Percentiles rank a stretch among this genome's conserved stretches.
These are phyloP conservation scores for Drosophila gaucha DNA, from an alignment of 2,888 invertebrate species.

Conservation along the genomic window DNA sequence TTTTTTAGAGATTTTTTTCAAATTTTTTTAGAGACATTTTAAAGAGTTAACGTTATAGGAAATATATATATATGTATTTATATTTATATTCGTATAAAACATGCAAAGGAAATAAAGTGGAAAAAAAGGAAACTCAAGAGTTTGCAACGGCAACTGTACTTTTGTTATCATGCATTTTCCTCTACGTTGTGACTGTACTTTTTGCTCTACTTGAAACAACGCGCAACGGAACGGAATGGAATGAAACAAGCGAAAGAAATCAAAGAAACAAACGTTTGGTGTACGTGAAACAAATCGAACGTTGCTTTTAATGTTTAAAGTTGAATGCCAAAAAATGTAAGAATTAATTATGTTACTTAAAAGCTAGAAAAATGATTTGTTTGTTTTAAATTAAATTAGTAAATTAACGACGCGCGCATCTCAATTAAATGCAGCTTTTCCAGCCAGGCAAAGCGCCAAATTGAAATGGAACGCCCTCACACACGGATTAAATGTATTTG, in stretches of 20 bases:
- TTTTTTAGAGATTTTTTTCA: constrained; percentile 25
- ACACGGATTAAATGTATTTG: constrained; percentile 8
- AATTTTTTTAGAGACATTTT: neutral
- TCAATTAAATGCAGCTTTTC: constrained; percentile 74
- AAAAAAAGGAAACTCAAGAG: constrained; percentile 15
- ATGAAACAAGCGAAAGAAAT: constrained; percentile 44
- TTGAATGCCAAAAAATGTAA: constrained; percentile 30
- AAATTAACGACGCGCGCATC: constrained; percentile 40
- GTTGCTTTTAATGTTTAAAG: constrained; percentile 55
- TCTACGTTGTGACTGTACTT: constrained; percentile 63
- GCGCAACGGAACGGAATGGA: constrained; percentile 41
- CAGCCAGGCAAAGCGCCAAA: constrained; percentile 72
- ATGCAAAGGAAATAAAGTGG: constrained; percentile 21
- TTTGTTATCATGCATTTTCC: constrained; percentile 42
- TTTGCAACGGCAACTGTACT: constrained; percentile 36
- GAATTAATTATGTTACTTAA: constrained; percentile 58
- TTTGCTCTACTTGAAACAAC: constrained; percentile 17
- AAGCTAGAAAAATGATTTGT: constrained; percentile 37
- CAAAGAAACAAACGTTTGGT: constrained; percentile 18
- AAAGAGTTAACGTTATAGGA: neutral
- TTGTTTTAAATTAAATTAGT: constrained; percentile 10
- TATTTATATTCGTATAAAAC: too few relatives aligned
- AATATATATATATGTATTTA: neutral
- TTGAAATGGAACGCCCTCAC: constrained; percentile 46
- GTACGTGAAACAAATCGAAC: constrained; percentile 54